phyloP scores from a whole-genome alignment of 2,797 vertebrate genomes.

The Amblyraja radiata region DNA sequence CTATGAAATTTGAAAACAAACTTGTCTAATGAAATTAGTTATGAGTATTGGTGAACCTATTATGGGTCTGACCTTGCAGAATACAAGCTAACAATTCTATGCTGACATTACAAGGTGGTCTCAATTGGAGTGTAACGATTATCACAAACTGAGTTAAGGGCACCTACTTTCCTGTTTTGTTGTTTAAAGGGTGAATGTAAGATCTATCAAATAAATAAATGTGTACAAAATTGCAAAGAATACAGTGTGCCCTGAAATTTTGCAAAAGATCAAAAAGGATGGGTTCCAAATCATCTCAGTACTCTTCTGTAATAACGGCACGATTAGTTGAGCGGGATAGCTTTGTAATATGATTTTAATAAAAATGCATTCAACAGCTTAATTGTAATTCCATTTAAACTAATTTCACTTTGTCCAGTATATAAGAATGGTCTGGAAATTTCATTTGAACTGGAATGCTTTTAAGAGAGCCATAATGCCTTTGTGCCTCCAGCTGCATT shows the following conservation, averaged over 20 bases:
- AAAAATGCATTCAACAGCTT: conserved; percentile 20
- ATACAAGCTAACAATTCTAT: conserved; percentile 17
- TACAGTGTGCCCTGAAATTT: background rate
- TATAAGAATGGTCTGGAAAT: conserved; percentile 37
- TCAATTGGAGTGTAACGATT: conserved; percentile 18
- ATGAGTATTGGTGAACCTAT: conserved; percentile 9
- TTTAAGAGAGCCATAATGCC: conserved; percentile 49
- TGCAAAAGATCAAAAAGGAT: conserved; percentile 6
- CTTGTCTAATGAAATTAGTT: conserved; percentile 30
- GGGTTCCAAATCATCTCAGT: conserved; percentile 28
- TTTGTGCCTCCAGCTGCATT: conserved; percentile 48
- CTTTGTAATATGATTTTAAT: conserved; percentile 34
- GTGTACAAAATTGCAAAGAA: conserved; percentile 23
- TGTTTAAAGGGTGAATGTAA: conserved; percentile 5
- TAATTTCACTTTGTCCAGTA: conserved; percentile 36
- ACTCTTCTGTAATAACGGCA: conserved; percentile 7
- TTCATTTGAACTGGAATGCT: conserved; percentile 37
- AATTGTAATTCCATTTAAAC: conserved; percentile 35
- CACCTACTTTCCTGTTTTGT: background rate
- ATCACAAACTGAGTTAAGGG: conserved; percentile 25
- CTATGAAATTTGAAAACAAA: conserved; percentile 28
- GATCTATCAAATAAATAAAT: conserved; percentile 22
- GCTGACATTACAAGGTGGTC: conserved; percentile 26
- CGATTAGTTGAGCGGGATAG: background rate
- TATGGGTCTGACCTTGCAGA: conserved; percentile 13